phyloP scores from a whole-genome alignment of 2,797 vertebrate genomes.

The Pipistrellus nathusii region DNA sequence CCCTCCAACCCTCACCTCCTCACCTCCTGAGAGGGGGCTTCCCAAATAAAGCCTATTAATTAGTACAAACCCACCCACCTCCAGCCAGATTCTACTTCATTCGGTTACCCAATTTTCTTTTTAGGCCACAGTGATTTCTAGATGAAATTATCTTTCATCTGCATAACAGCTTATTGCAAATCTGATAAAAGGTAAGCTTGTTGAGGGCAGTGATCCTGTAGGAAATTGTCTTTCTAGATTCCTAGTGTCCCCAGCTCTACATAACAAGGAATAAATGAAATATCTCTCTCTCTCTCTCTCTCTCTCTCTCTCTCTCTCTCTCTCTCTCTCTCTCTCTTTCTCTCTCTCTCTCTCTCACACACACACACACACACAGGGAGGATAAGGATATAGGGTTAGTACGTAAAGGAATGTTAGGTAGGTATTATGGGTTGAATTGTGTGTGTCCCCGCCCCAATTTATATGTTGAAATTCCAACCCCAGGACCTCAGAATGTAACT shows the following conservation, averaged over 20 bases:
- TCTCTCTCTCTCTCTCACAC: no score
- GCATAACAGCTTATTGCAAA: background rate
- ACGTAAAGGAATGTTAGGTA: background rate
- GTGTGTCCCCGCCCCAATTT: background rate
- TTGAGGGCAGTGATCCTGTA: background rate
- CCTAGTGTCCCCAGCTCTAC: background rate
- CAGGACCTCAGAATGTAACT: background rate
- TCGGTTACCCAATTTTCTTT: background rate
- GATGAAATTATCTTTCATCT: background rate
- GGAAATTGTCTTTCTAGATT: background rate
- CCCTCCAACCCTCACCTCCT: background rate
- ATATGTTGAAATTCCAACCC: background rate
- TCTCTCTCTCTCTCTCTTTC: no score
- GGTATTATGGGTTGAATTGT: background rate
- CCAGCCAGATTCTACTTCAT: background rate
- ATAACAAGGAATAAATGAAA: background rate
- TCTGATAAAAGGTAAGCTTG: background rate
- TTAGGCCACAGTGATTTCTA: background rate
- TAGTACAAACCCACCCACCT: fast-evolving
- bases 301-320: no score
- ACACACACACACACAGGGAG: background rate
- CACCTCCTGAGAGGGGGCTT: background rate
- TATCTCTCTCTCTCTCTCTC: no score
- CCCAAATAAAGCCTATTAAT: no score
- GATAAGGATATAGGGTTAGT: background rate